A percentile compares a stretch with the other conserved stretches of the same genome.
Conservation (phyloP, 2,797 vertebrate species). For the Onychomys arenicola region DNA sequence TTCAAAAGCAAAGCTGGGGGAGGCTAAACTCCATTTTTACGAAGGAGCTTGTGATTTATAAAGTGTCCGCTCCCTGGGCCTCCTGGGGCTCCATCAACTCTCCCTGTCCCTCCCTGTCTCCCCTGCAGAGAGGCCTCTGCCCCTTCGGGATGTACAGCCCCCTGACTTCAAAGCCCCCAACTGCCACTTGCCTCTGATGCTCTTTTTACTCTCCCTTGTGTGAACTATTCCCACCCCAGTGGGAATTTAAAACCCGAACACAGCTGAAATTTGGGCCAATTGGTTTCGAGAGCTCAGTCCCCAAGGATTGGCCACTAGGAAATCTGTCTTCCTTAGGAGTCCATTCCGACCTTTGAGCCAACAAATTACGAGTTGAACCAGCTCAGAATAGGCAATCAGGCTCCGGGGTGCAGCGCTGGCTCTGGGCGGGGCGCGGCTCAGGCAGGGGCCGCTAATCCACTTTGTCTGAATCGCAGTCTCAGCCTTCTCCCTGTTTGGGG, state of each 20-base stretch:
- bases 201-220: not conserved
- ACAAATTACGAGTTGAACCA: conserved; percentile 20
- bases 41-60: conserved; percentile 81
- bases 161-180: too few relatives aligned
- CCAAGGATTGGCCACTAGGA: not conserved
- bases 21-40: conserved; percentile 83
- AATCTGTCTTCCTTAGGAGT: conserved; percentile 62
- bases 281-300: conserved; percentile 39
- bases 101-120: not conserved
- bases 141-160: not conserved
- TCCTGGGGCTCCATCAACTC: not conserved
- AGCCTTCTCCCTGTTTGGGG: not conserved
- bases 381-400: not conserved
- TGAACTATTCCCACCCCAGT: not conserved
- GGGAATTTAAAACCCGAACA: not conserved
- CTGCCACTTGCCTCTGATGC: not conserved
- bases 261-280: conserved; percentile 37
- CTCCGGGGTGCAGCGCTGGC: not conserved
- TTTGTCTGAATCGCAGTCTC: not conserved
- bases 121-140: not conserved
- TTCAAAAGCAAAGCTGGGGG: conserved; percentile 81
- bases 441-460: not conserved
- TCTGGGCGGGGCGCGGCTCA: not conserved
- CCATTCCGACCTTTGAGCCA: conserved; percentile 48
- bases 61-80: conserved; percentile 69